Evolutionary conservation across 2,888 invertebrate genomes (phyloP).

Genomic region (Graphium colonna): DNA sequence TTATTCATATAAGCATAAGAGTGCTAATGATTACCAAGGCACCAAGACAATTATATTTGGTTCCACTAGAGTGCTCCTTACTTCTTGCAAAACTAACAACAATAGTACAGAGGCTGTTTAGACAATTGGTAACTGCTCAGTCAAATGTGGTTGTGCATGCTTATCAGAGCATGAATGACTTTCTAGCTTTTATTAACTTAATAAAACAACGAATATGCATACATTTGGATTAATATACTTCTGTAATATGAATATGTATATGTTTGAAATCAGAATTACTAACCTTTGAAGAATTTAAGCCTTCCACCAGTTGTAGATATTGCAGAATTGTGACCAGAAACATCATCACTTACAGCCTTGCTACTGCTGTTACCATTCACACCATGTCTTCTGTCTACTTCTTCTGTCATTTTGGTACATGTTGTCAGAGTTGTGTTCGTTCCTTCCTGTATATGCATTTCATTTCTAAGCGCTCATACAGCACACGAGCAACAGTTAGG

Average conservation of each 20-base stretch:
- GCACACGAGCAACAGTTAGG: constrained; percentile 71
- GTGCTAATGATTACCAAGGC: constrained; percentile 1
- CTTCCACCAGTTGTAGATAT: constrained; percentile 83
- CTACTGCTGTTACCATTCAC: constrained; percentile 85
- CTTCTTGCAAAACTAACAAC: constrained; percentile 65
- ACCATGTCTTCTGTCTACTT: constrained; percentile 87
- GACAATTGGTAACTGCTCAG: constrained; percentile 63
- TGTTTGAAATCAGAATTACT: constrained; percentile 33
- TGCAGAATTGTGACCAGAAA: constrained; percentile 65
- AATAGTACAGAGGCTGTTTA: constrained; percentile 65
- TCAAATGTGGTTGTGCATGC: constrained; percentile 62
- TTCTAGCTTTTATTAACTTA: constrained; percentile 59
- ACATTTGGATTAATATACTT: neutral
- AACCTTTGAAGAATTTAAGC: constrained; percentile 90
- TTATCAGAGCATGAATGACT: constrained; percentile 79
- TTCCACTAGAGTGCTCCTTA: constrained; percentile 57
- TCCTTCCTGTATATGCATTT: constrained; percentile 84
- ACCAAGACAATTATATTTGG: constrained; percentile 33
- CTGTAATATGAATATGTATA: neutral
- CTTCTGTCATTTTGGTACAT: constrained; percentile 83
- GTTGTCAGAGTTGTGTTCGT: constrained; percentile 85
- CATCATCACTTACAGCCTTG: constrained; percentile 72
- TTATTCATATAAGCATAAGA: constrained; percentile 12
- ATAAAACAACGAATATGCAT: neutral
- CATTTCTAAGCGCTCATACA: constrained; percentile 80